Base-by-base conservation (phyloP, 2,888 invertebrate genomes). In the Himalopsyche japonica region DNA sequence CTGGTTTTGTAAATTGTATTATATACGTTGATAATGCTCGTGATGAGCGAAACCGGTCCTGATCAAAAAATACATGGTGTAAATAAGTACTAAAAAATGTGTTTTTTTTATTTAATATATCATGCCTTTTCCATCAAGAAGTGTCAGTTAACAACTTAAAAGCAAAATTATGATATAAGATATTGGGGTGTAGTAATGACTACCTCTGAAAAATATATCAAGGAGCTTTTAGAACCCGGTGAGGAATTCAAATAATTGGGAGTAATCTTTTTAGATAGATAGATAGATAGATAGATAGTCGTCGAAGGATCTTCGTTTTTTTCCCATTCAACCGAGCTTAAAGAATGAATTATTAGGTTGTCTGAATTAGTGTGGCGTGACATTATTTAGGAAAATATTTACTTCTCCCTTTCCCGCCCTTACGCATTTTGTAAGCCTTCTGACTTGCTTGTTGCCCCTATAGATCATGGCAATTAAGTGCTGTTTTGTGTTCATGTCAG, bases 191-290 rank as follows among this genome's bases (percentile, higher is more conserved):
- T n/a, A n/a, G n/a, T n/a, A n/a, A n/a, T n/a, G n/a, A n/a, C n/a
- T n/a, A 70, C 30, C 30, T 30, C 70, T 70, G 70, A 70, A 7
- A 70, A 70, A 70, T 27, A 24, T 43, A 15, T 43, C 43, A 70
- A 70, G 27, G 3, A 70, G 70, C 70, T 30, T 1, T 7, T 1
- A 1, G 12, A 3, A 27, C 70, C 24, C 8, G 27, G 15, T 27
- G 27, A 27, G 70, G 70, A 70, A 70, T 47, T 81, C 70, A 37
- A 70, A 81, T 81, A 81, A 81, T 81, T 24, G 76, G 81, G 48
- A 81, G 47, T 81, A 76, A 81, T 81, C 34, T 76, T 76, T 27
- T 20, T 30, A 70, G 32, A 37, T 43, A 64, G 48, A 43, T 32
- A 34, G 8, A 80, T n/a, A n/a, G n/a, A n/a, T n/a, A 43, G 64